Conservation (phyloP, 1,140 invertebrate species). For the Diploscapter pachys region DNA sequence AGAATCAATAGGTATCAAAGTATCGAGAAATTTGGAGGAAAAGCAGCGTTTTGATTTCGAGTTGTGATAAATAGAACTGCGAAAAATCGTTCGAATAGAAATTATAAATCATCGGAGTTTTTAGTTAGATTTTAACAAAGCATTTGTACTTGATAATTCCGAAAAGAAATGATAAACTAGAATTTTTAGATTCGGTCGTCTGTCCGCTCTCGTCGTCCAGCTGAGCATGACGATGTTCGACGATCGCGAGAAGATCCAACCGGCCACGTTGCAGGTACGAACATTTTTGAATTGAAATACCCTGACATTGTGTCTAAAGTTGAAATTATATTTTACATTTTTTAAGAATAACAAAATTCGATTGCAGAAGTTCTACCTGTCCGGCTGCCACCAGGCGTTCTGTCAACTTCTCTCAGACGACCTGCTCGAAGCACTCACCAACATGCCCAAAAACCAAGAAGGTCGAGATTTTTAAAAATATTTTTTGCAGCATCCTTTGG, state of each 20-base stretch:
- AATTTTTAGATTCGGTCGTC: constrained; percentile 10
- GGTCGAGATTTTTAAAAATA: too few relatives aligned
- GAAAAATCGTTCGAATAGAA: too few relatives aligned
- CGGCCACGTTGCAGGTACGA: constrained; percentile 68
- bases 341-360: too few relatives aligned
- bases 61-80: too few relatives aligned
- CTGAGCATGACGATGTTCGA: constrained; percentile 76
- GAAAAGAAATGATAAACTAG: not conserved
- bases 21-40: too few relatives aligned
- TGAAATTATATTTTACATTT: too few relatives aligned
- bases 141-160: not conserved
- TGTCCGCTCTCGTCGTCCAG: constrained; percentile 16
- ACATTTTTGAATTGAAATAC: too few relatives aligned
- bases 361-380: constrained; percentile 72
- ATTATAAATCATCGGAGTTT: not conserved
- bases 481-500: too few relatives aligned
- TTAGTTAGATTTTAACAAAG: not conserved
- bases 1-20: too few relatives aligned
- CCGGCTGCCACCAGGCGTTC: constrained; percentile 75
- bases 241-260: constrained; percentile 79
- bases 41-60: too few relatives aligned
- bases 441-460: too few relatives aligned
- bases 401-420: constrained; percentile 1
- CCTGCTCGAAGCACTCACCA: constrained; percentile 1
- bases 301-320: too few relatives aligned